phyloP scores from a whole-genome alignment of 2,888 invertebrate species.

The Phania funesta region DNA sequence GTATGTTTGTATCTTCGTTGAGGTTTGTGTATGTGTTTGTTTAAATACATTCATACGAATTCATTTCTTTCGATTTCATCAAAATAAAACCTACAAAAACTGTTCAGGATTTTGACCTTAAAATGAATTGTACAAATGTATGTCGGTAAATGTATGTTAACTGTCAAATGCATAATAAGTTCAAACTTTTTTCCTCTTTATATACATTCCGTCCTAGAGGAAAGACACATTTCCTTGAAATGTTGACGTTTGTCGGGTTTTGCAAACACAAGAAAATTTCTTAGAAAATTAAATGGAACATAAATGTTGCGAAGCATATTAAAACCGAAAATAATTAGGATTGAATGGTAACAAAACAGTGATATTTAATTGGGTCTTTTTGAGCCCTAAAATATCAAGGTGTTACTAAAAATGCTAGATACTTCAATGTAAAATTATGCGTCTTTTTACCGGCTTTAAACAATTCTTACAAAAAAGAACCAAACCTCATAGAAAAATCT shows the following conservation, averaged over 20 bases:
- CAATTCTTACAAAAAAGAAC: too few relatives aligned
- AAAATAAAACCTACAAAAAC: constrained; percentile 36
- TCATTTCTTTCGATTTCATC: constrained; percentile 12
- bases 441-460: too few relatives aligned
- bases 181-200: constrained; percentile 1
- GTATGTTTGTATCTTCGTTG: neutral
- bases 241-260: constrained; percentile 17
- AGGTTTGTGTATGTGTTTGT: neutral
- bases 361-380: too few relatives aligned
- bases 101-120: constrained; percentile 65
- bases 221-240: constrained; percentile 11
- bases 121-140: constrained; percentile 43
- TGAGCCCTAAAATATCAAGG: too few relatives aligned
- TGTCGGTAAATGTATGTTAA: constrained; percentile 47
- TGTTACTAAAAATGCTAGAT: too few relatives aligned
- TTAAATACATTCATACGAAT: constrained; percentile 14
- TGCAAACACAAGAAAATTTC: neutral
- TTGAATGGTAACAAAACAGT: too few relatives aligned
- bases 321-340: constrained; percentile 4
- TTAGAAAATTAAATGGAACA: neutral
- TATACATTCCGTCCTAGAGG: neutral
- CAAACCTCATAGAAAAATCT: too few relatives aligned
- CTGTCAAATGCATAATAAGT: constrained; percentile 55
- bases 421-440: too few relatives aligned
- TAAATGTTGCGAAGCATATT: neutral